Evolutionary conservation across 1,140 invertebrate genomes (phyloP).

Genomic region (Triops longicaudatus): DNA sequence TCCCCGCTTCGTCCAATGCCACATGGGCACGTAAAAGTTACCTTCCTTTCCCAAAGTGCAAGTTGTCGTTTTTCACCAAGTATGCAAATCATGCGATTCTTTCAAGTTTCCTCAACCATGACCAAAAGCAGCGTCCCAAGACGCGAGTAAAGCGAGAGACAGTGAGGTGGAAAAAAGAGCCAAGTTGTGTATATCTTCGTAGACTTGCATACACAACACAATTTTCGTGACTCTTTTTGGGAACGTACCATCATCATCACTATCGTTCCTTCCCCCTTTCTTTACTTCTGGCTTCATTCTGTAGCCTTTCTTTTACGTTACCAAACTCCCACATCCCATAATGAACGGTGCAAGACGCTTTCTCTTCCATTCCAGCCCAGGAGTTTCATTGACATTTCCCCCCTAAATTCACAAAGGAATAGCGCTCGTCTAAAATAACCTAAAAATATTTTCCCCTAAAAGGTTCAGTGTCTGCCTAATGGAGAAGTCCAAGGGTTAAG

Average conservation of each 20-base stretch:
- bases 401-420: background rate
- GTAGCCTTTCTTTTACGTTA: background rate
- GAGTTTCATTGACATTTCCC: background rate
- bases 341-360: background rate
- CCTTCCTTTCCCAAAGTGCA: background rate
- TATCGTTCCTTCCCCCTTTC: background rate
- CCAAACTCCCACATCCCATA: background rate
- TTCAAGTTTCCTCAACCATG: conserved; percentile 12
- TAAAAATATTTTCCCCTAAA: background rate
- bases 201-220: background rate
- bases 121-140: background rate
- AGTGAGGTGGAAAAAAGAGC: too few relatives aligned
- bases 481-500: background rate
- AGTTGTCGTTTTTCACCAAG: conserved; percentile 1
- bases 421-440: background rate
- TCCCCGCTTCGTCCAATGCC: background rate
- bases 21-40: conserved; percentile 1
- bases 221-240: background rate
- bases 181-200: background rate
- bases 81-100: conserved; percentile 3
- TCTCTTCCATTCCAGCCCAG: background rate
- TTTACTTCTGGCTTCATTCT: background rate
- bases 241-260: background rate
- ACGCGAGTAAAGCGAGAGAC: background rate
- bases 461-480: background rate